These are phyloP conservation scores for Neuroterus valhalla DNA, from an alignment of 1,140 invertebrate genomes.

Conservation along the genomic window DNA sequence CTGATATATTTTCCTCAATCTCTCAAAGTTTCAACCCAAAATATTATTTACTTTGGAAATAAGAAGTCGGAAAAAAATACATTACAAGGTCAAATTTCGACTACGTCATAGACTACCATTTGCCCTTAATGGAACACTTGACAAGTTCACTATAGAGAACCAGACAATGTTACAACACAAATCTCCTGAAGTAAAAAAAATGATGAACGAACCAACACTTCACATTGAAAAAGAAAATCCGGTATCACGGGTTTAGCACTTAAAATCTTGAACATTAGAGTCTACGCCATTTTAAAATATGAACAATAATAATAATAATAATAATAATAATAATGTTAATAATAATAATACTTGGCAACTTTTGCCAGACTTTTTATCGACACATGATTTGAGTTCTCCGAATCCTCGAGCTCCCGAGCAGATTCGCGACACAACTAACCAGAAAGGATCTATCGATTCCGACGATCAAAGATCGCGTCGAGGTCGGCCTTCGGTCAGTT, in stretches of 20 bases:
- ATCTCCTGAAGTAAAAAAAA: background rate
- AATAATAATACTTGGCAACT: background rate
- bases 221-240: conserved; percentile 1
- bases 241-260: background rate
- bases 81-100: too few relatives aligned
- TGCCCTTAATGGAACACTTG: background rate
- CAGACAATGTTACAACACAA: background rate
- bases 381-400: background rate
- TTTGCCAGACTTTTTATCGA: background rate
- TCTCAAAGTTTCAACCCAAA: too few relatives aligned
- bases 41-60: too few relatives aligned
- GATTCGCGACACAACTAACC: conserved; percentile 22
- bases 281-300: conserved; percentile 2
- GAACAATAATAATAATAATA: background rate
- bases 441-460: conserved; percentile 14
- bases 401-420: conserved; percentile 10
- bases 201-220: background rate
- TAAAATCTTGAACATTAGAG: background rate
- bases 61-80: too few relatives aligned
- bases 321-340: background rate
- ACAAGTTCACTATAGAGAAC: background rate
- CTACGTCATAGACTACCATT: too few relatives aligned
- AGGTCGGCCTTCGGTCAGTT: conserved; percentile 28
- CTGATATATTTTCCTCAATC: too few relatives aligned
- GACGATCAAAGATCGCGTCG: conserved; percentile 19